Base-by-base conservation (phyloP, 2,888 invertebrate species). In the Lasioglossum oenotherae region DNA sequence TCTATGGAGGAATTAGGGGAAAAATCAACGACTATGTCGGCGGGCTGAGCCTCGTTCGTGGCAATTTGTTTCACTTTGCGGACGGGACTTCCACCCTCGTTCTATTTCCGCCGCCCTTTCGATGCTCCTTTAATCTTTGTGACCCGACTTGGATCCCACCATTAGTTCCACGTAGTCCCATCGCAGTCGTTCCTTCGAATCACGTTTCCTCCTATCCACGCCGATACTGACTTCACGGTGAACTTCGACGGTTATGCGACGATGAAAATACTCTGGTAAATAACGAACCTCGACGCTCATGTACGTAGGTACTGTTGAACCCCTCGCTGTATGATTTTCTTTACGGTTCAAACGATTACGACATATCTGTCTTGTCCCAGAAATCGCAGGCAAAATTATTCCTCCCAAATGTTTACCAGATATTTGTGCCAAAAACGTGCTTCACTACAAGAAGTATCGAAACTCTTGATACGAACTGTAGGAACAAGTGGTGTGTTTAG, bases 21-120 rank as follows among this genome's bases (percentile, higher is more conserved):
- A 82, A 84, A 83, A 88, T 90, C 89, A 86, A 90, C 88, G 88
- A 77, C 77, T 77, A 53, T 80, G 85, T 85, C 78, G 81, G 67
- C 77, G 76, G 82, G 49, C 78, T 80, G 71, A 71, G 74, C 69
- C 85, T 88, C 82, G 85, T 89, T 88, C 83, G 60, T 74, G 80
- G 84, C 86, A 86, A 90, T 90, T 90, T 91, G 90, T 91, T 90
- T 90, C 91, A 89, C 91, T 89, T 89, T 89, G 88, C 85, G 81
- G 78, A 16, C 72, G 38, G 69, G 79, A 82, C 82, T 82, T 78
- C 81, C 83, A 78, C 79, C 81, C 85, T 86, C 84, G 82, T 74
- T 64, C 84, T 64, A 80, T 69, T 85, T 86, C 84, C 85, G 85
- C 74, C 79, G 87, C 80, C 78, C 81, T 86, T 91, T 91, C 87